Percentiles rank a stretch among this genome's conserved stretches.
Conservation (phyloP, 35 echinoderm and acorn worm species). For the Hemicentrotus pulcherrimus region DNA sequence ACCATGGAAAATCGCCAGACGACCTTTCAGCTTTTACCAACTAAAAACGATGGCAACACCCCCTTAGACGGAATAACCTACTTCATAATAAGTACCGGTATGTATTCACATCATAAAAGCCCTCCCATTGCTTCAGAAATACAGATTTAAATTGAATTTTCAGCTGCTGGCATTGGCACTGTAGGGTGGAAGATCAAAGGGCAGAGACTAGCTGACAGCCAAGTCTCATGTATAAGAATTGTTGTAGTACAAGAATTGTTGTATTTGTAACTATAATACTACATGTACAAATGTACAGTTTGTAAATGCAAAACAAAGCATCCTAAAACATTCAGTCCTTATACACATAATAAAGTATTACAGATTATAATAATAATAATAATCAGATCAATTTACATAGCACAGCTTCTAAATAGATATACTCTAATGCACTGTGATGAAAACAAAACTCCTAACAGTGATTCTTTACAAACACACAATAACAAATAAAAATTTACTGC, state of each 20-base stretch:
- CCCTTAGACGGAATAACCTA: not conserved
- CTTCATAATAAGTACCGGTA: not conserved
- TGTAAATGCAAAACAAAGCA: no score
- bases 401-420: no score
- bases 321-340: no score
- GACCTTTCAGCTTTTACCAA: not conserved
- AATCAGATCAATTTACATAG: no score
- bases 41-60: not conserved
- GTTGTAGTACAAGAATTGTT: not conserved
- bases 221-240: not conserved
- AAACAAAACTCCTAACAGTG: no score
- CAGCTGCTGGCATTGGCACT: not conserved
- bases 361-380: no score
- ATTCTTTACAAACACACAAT: no score
- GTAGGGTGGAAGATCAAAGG: not conserved
- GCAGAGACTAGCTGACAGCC: not conserved
- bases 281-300: no score
- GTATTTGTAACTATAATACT: no score
- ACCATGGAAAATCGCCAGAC: not conserved
- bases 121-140: not conserved
- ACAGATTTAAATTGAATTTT: constrained; percentile 2
- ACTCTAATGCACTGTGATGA: no score
- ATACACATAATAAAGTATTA: no score
- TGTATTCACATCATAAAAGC: not conserved
- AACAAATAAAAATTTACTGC: no score